phyloP scores from a whole-genome alignment of 2,113 vertebrate species.

The Haplochromis vanheusdeni region DNA sequence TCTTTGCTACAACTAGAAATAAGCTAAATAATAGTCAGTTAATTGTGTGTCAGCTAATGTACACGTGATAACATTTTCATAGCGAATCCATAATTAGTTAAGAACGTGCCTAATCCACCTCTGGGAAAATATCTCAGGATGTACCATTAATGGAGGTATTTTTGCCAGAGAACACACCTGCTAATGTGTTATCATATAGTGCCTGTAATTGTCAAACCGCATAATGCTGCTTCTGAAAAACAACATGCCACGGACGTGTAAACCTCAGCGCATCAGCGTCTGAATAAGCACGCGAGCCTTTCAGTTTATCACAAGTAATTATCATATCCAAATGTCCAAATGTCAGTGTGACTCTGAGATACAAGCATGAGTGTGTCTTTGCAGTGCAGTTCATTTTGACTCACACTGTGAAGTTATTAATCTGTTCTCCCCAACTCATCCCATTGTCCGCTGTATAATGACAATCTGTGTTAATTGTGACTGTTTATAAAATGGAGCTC shows the following conservation, averaged over 20 bases:
- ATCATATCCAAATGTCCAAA: slow-evolving; percentile 49
- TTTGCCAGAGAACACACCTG: slow-evolving; percentile 44
- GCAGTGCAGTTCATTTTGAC: slow-evolving; percentile 45
- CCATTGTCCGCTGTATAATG: slow-evolving; percentile 64
- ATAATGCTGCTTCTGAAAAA: slow-evolving; percentile 44
- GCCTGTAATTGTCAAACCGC: slow-evolving; percentile 26
- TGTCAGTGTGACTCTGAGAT: slow-evolving; percentile 47
- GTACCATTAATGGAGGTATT: slow-evolving; percentile 36
- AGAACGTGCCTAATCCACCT: slow-evolving; percentile 42
- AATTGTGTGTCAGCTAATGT: background rate
- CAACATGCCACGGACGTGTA: slow-evolving; percentile 14
- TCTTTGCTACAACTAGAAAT: background rate
- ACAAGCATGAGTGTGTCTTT: slow-evolving; percentile 45
- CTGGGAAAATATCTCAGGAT: slow-evolving; percentile 33
- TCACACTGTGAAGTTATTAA: slow-evolving; percentile 64
- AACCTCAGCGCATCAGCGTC: slow-evolving; percentile 6
- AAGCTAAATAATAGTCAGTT: background rate
- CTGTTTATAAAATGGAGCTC: slow-evolving; percentile 63
- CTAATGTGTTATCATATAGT: slow-evolving; percentile 26
- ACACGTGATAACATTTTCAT: background rate
- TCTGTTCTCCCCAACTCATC: slow-evolving; percentile 56
- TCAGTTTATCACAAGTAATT: slow-evolving; percentile 56
- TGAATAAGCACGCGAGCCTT: background rate
- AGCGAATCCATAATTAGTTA: slow-evolving; percentile 39
- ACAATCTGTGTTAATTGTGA: slow-evolving; percentile 69